phyloP scores from a whole-genome alignment of 2,113 vertebrate species.

The Setophaga petechia region DNA sequence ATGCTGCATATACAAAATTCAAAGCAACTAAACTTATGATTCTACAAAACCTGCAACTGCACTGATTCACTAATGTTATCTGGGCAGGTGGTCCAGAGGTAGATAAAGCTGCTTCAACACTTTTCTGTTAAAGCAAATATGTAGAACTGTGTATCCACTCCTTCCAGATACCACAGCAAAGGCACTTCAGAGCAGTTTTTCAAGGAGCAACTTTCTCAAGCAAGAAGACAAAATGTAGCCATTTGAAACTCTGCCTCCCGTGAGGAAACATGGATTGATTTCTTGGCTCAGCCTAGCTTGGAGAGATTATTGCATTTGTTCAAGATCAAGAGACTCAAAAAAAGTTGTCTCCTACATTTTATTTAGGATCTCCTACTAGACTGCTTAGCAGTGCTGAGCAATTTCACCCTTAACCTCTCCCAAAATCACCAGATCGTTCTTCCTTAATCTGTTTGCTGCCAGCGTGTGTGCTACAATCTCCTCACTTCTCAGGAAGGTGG shows the following conservation, averaged over 20 bases:
- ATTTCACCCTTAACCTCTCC: not conserved
- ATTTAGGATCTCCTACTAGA: not conserved
- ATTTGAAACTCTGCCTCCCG: not conserved
- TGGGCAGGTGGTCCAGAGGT: not conserved
- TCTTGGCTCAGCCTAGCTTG: not conserved
- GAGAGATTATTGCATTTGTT: not conserved
- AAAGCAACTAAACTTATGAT: not conserved
- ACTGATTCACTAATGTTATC: not conserved
- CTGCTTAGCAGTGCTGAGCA: not conserved
- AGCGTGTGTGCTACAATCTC: not conserved
- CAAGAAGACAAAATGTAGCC: not conserved
- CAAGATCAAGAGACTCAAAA: not conserved
- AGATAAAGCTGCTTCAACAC: not conserved
- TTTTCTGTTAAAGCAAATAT: not conserved
- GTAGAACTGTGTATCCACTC: rapidly evolving
- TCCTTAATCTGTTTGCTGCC: not conserved
- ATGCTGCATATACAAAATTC: not conserved
- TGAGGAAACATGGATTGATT: not conserved
- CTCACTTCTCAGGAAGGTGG: not conserved
- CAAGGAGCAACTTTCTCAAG: not conserved
- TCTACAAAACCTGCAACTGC: not conserved
- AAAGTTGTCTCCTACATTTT: not conserved
- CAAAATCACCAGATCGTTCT: not conserved
- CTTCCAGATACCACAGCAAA: not conserved
- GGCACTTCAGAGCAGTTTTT: not conserved